Base-by-base conservation (phyloP, 2,113 vertebrate species). In the Pachycephala philippinensis region DNA sequence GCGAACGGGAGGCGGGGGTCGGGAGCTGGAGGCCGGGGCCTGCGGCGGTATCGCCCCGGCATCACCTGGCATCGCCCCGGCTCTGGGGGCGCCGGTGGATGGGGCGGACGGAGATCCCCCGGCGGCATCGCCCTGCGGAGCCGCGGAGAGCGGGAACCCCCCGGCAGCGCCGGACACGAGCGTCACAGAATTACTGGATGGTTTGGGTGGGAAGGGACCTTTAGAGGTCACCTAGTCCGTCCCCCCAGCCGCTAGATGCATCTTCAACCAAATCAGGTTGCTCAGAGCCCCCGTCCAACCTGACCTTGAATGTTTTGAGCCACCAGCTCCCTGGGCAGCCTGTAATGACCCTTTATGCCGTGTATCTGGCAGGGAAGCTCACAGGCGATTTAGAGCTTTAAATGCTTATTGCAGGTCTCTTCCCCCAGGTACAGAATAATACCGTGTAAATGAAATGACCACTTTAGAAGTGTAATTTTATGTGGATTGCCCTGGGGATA, bases 391-490 rank as follows among this genome's bases (percentile, higher is more conserved):
- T 3, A 8, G 27, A 24, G 54, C 27, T 39, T 17, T 13, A 26
- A 50, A 42, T 8, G 47, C 22, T 3, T 11, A 2, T 11, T 13
- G 56, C 47, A 27, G 26, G 27, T 40, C 13, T 37, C 28, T 31
- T 22, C 17, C 14, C 10, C 9, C 20, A 9, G 27, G 9, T 7
- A 4, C 4, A 24, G 42, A 20, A 27, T 9, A 35, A 12, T 22
- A 6, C 0, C 6, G 21, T 11, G 7, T 18, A n/a, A 40, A 59
- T 7, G 18, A 54, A 54, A 6, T 3, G 33, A 37, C 15, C 17
- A 0, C 30, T 57, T 44, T 18, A 20, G 30, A 76, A 33, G 37
- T 4, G 42, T 33, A 6, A 40, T 57, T 80, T 65, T 22, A 3
- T 5, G 13, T 44, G 37, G 37, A 7, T 60, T 65, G 27, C 23